Evolutionary conservation across 2,113 vertebrate species (phyloP).

Genomic region (Salvelinus alpinus): DNA sequence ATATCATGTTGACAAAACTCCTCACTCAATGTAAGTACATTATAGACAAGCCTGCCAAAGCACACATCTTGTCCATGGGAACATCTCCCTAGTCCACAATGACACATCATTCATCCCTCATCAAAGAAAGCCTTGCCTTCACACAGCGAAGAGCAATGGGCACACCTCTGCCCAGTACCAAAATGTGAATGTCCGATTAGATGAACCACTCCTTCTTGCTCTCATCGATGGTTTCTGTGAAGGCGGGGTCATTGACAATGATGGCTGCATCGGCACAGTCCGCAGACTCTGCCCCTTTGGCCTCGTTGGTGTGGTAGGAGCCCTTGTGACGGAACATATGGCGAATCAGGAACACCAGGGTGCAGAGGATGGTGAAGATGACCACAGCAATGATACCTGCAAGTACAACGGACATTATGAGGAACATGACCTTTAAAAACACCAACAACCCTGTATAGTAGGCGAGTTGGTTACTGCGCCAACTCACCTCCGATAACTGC

Average conservation of each 20-base stretch:
- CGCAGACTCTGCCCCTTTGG: slow-evolving; percentile 92
- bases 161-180: neutral
- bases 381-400: slow-evolving; percentile 93
- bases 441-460: too few species aligned
- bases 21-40: slow-evolving; percentile 70
- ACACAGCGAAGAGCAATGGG: slow-evolving; percentile 13
- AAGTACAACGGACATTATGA: neutral
- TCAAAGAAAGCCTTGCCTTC: slow-evolving; percentile 32
- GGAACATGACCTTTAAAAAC: neutral
- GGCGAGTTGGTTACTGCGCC: too few species aligned
- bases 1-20: slow-evolving; percentile 57
- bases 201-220: slow-evolving; percentile 99
- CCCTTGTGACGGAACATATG: slow-evolving; percentile 98
- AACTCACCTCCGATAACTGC: slow-evolving; percentile 90
- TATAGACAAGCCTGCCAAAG: slow-evolving; percentile 58
- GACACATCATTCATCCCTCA: slow-evolving; percentile 54
- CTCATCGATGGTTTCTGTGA: slow-evolving; percentile 97
- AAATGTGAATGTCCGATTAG: neutral
- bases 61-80: slow-evolving; percentile 36
- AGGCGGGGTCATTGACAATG: slow-evolving; percentile 97
- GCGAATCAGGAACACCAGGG: slow-evolving; percentile 91
- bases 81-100: slow-evolving; percentile 1
- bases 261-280: slow-evolving; percentile 94
- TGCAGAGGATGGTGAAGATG: slow-evolving; percentile 91
- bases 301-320: slow-evolving; percentile 97